These are phyloP conservation scores for Asobara japonica DNA, from an alignment of 1,140 invertebrate species.

Conservation along the genomic window DNA sequence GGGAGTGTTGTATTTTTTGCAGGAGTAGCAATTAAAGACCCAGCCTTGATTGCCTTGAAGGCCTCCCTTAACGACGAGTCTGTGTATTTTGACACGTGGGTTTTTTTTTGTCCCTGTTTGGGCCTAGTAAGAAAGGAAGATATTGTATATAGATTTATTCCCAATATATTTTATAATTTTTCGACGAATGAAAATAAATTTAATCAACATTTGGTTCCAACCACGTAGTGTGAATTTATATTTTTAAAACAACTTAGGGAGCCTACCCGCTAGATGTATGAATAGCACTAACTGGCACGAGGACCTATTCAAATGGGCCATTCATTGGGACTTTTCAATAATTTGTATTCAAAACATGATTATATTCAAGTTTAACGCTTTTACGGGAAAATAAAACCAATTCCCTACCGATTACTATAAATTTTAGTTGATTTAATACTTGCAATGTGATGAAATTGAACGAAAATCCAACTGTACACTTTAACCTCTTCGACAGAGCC, in stretches of 20 bases:
- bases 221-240: neutral
- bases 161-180: neutral
- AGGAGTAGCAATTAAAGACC: neutral
- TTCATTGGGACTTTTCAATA: neutral
- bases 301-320: neutral
- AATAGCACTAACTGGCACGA: neutral
- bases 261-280: neutral
- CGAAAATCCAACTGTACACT: neutral
- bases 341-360: neutral
- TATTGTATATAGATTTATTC: neutral
- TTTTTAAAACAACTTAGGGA: neutral
- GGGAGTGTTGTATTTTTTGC: slow-evolving; percentile 3
- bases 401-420: neutral
- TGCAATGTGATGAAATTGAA: neutral
- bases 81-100: neutral
- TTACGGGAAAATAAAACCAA: neutral
- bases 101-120: neutral
- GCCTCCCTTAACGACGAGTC: neutral
- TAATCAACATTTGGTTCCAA: neutral
- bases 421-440: neutral
- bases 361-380: neutral
- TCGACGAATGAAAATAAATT: neutral
- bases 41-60: neutral
- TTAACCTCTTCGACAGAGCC: neutral
- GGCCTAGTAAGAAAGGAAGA: neutral